Evolutionary conservation across 2,888 invertebrate genomes (phyloP).

Genomic region (Metellina segmentata): DNA sequence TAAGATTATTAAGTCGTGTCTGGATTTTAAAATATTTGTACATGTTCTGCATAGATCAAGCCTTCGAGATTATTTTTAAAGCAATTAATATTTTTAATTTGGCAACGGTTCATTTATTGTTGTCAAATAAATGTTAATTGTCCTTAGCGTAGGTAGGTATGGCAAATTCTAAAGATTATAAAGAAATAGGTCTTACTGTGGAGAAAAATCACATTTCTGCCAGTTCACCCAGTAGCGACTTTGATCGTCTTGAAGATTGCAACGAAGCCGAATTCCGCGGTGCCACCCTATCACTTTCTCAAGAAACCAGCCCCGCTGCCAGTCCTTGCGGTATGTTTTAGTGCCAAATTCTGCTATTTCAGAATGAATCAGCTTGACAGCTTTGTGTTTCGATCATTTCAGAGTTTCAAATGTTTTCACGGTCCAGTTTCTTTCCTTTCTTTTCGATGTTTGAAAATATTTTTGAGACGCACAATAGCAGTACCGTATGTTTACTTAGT

Average conservation of each 20-base stretch:
- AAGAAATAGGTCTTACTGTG: slow-evolving; percentile 61
- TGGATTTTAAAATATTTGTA: too few relatives aligned
- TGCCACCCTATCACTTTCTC: slow-evolving; percentile 76
- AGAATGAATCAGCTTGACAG: too few relatives aligned
- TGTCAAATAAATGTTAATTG: slow-evolving; percentile 50
- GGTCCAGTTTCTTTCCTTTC: too few relatives aligned
- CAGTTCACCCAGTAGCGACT: slow-evolving; percentile 73
- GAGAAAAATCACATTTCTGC: slow-evolving; percentile 52
- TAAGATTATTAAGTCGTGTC: too few relatives aligned
- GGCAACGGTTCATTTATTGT: slow-evolving; percentile 44
- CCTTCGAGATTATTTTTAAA: too few relatives aligned
- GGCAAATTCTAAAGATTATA: slow-evolving; percentile 69
- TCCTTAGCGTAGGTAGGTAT: slow-evolving; percentile 15
- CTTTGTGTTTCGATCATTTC: too few relatives aligned
- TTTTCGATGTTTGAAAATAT: too few relatives aligned
- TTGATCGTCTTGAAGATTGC: slow-evolving; percentile 77
- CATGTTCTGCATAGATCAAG: too few relatives aligned
- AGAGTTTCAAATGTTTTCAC: too few relatives aligned
- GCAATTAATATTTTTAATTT: background rate
- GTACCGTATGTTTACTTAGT: too few relatives aligned
- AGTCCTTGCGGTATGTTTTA: slow-evolving; percentile 33
- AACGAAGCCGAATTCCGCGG: slow-evolving; percentile 77
- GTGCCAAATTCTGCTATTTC: background rate
- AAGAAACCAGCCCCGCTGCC: slow-evolving; percentile 71
- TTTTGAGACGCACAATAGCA: too few relatives aligned